Evolutionary conservation across 2,888 invertebrate genomes (phyloP).

Genomic region (Sinodicranocentrus sp.): DNA sequence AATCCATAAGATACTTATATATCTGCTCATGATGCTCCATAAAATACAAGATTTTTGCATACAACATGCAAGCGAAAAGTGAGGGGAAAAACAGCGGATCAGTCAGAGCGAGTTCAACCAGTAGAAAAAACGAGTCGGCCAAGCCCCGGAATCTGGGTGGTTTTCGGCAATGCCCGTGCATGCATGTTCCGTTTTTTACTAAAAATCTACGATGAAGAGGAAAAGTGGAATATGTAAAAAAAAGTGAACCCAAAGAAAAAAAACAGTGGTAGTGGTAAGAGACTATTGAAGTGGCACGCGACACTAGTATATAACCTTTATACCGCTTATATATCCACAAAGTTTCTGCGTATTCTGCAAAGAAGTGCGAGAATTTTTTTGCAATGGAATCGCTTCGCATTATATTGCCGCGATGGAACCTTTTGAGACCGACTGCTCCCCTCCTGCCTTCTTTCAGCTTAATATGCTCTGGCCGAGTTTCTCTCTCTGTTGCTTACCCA

Average conservation of each 20-base stretch:
- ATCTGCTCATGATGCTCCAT: neutral
- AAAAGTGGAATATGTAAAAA: slow-evolving; percentile 62
- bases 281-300: slow-evolving; percentile 64
- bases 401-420: slow-evolving; percentile 42
- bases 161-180: slow-evolving; percentile 58
- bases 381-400: slow-evolving; percentile 53
- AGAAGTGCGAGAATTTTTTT: slow-evolving; percentile 34
- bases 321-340: slow-evolving; percentile 24
- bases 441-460: slow-evolving; percentile 40
- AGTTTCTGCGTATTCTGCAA: slow-evolving; percentile 57
- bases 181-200: slow-evolving; percentile 29
- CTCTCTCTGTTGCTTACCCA: slow-evolving; percentile 20
- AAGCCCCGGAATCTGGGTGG: slow-evolving; percentile 67
- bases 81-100: slow-evolving; percentile 49
- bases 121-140: slow-evolving; percentile 58
- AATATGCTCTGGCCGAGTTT: slow-evolving; percentile 20
- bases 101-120: slow-evolving; percentile 59
- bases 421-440: slow-evolving; percentile 20
- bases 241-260: slow-evolving; percentile 11
- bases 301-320: slow-evolving; percentile 39
- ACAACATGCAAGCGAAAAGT: slow-evolving; percentile 66
- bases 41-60: slow-evolving; percentile 45
- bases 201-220: slow-evolving; percentile 40
- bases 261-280: slow-evolving; percentile 15
- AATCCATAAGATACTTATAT: neutral